Evolutionary conservation across 2,113 vertebrate species (phyloP).

Genomic region (Piprites chloris): DNA sequence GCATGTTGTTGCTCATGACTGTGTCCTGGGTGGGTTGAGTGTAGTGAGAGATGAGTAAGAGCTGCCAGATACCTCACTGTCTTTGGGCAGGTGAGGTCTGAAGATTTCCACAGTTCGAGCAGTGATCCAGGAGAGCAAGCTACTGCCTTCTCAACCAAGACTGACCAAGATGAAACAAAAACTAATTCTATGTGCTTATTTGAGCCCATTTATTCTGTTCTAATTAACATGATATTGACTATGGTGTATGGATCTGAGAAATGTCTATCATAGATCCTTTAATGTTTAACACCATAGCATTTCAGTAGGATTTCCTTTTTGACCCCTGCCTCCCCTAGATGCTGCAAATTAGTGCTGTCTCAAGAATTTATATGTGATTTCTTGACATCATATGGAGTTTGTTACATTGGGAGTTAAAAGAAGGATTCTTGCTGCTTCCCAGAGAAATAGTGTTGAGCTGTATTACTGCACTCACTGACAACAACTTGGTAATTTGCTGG

Average conservation of each 20-base stretch:
- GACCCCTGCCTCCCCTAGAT: background rate
- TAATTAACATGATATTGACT: background rate
- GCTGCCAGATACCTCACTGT: accelerated
- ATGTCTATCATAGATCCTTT: background rate
- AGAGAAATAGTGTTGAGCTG: background rate
- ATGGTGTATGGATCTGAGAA: background rate
- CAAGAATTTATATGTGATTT: background rate
- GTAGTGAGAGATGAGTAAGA: background rate
- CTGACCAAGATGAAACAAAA: background rate
- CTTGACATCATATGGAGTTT: background rate
- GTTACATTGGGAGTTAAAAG: background rate
- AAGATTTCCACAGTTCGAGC: background rate
- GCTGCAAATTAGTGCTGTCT: background rate
- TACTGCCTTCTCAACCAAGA: background rate
- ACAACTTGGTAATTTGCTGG: background rate
- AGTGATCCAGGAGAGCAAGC: background rate
- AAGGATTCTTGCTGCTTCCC: background rate
- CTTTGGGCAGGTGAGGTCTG: background rate
- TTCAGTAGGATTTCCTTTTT: background rate
- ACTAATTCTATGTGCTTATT: background rate
- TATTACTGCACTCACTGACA: background rate
- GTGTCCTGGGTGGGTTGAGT: background rate
- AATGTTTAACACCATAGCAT: background rate
- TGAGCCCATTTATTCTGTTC: background rate
- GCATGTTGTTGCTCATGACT: background rate